phyloP scores from a whole-genome alignment of 2,113 vertebrate genomes.

The Psittacus erithacus region DNA sequence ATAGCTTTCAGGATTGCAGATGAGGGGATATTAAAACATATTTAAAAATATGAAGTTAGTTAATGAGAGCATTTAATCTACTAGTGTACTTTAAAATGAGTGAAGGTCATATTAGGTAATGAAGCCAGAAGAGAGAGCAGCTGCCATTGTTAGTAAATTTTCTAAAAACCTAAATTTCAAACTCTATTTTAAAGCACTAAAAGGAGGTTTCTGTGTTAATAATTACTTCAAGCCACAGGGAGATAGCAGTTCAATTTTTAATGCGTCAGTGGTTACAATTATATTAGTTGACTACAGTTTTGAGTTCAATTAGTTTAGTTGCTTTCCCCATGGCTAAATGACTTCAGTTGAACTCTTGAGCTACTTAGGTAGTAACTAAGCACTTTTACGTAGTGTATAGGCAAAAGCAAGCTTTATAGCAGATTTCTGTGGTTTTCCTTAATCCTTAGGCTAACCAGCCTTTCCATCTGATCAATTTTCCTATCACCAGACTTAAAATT shows the following conservation, averaged over 20 bases:
- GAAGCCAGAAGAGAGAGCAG: background rate
- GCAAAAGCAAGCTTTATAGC: background rate
- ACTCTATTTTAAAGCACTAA: conserved; percentile 38
- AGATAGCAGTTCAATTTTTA: background rate
- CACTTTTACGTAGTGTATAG: background rate
- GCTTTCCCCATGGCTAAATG: background rate
- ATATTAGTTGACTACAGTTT: background rate
- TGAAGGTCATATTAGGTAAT: background rate
- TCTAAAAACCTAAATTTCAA: background rate
- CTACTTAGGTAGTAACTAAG: background rate
- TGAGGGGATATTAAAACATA: background rate
- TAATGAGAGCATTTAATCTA: background rate
- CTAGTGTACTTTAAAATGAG: background rate
- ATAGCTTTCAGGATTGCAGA: background rate
- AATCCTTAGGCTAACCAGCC: background rate
- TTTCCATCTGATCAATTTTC: background rate
- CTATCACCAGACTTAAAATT: background rate
- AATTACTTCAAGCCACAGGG: background rate
- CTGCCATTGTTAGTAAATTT: background rate
- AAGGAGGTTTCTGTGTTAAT: conserved; percentile 55
- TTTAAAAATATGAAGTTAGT: background rate
- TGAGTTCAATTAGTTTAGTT: background rate
- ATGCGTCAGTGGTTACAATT: background rate
- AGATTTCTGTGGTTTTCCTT: background rate
- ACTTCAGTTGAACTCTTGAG: background rate